Base-by-base conservation (phyloP, 1,140 invertebrate genomes). In the Leguminivora glycinivorella region DNA sequence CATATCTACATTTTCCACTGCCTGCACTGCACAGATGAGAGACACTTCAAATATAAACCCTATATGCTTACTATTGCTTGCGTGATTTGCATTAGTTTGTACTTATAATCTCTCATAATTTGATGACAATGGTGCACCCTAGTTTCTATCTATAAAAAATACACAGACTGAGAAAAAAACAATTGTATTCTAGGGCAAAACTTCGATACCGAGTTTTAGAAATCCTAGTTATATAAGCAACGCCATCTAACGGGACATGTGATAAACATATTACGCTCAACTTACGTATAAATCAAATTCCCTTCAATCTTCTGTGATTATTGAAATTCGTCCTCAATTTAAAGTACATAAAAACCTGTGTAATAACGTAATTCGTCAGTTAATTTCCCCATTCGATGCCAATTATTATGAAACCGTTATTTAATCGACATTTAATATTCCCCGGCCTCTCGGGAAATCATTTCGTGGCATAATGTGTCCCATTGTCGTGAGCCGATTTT, bases 401-500 rank as follows among this genome's bases (percentile, higher is more conserved):
- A 63, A 63, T 63, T 63, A 63, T 63, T 63, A 10, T 63, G 34
- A 63, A 63, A 63, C 17, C 58, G 58, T 60, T 63, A 63, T 63
- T 63, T 63, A 63, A 63, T 63, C 58, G 58, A 63, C 58, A 63
- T 63, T 63, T 34, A 29, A 63, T 63, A 63, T 63, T 63, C 58
- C 26, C 7, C 26, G 1, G 25, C 9, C 58, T 31, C 58, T 29
- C 2, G 58, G 58, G 58, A 63, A 63, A 63, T 63, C 58, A 63
- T 63, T 31, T 29, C n/a, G 56, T 25, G 12, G n/a, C 26, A 9
- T 63, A 63, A 63, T 63, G 26, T 63, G 58, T 63, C 58, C 26
- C 26, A 63, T 63, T 63, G 26, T 26, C 56, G 22, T 63, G 19
- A 31, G 22, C 47, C 47, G 47, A 52, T 52, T 52, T 52, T n/a